phyloP scores from a whole-genome alignment of 2,888 invertebrate genomes.

The Automeris io region DNA sequence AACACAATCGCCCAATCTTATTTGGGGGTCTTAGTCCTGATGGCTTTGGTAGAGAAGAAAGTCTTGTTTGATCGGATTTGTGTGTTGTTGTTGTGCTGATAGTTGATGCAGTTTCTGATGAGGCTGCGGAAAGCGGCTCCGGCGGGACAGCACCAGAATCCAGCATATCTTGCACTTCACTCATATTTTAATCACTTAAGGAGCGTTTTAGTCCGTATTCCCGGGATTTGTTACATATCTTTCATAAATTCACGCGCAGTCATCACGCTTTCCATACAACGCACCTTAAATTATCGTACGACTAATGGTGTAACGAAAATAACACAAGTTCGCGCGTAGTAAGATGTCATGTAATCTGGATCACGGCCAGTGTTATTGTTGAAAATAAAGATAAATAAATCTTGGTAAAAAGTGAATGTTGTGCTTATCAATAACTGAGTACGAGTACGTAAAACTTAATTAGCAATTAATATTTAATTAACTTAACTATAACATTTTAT shows the following conservation, averaged over 20 bases:
- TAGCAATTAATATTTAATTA: too few relatives aligned
- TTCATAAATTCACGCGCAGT: constrained; percentile 31
- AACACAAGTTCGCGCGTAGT: constrained; percentile 71
- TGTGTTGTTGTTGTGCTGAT: constrained; percentile 43
- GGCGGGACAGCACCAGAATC: constrained; percentile 33
- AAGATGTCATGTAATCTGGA: constrained; percentile 69
- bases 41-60: constrained; percentile 68
- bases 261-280: constrained; percentile 34
- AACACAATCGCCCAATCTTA: constrained; percentile 82
- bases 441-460: too few relatives aligned
- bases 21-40: constrained; percentile 80
- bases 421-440: constrained; percentile 7
- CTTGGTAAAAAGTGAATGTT: constrained; percentile 12
- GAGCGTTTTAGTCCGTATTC: constrained; percentile 21
- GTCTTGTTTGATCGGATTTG: constrained; percentile 44
- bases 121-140: constrained; percentile 43
- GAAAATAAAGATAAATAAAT: constrained; percentile 45
- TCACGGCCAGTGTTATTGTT: constrained; percentile 64
- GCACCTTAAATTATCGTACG: constrained; percentile 47
- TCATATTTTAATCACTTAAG: constrained; percentile 41
- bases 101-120: constrained; percentile 49
- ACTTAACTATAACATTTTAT: too few relatives aligned
- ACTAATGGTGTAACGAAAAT: constrained; percentile 62
- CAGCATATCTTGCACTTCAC: constrained; percentile 50
- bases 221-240: constrained; percentile 23